A percentile compares a stretch with the other conserved stretches of the same genome.
phyloP scores from a whole-genome alignment of 2,797 vertebrate genomes.

The Paramormyrops hopkinsi region DNA sequence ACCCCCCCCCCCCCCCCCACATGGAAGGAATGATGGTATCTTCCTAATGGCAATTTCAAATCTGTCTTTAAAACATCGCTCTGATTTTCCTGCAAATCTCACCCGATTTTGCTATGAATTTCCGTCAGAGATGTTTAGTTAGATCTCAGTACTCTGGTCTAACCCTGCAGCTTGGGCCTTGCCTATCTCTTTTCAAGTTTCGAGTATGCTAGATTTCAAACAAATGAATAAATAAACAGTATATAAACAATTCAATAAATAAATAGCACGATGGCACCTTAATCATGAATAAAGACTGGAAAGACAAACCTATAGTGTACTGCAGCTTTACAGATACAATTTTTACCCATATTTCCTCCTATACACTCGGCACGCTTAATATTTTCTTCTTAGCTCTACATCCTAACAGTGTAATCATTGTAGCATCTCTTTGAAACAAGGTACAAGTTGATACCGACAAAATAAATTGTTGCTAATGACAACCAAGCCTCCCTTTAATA shows the following conservation, averaged over 20 bases:
- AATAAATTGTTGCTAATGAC: constrained; percentile 46
- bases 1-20: not conserved
- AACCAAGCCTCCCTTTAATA: constrained; percentile 53
- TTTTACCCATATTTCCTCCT: constrained; percentile 29
- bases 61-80: not conserved
- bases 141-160: not conserved
- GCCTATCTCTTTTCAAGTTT: not conserved
- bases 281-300: not conserved
- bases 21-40: not conserved
- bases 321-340: constrained; percentile 46
- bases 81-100: not conserved
- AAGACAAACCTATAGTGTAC: constrained; percentile 35
- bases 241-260: not conserved
- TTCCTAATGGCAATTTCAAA: not conserved
- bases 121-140: not conserved
- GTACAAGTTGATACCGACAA: constrained; percentile 47
- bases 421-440: constrained; percentile 46
- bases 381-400: constrained; percentile 34
- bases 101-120: not conserved
- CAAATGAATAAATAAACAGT: constrained; percentile 4
- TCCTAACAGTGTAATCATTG: constrained; percentile 45
- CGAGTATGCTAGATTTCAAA: not conserved
- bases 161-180: not conserved
- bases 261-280: not conserved
- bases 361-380: constrained; percentile 30